phyloP scores from a whole-genome alignment of 2,888 invertebrate genomes.

The Chymomyza amoena region DNA sequence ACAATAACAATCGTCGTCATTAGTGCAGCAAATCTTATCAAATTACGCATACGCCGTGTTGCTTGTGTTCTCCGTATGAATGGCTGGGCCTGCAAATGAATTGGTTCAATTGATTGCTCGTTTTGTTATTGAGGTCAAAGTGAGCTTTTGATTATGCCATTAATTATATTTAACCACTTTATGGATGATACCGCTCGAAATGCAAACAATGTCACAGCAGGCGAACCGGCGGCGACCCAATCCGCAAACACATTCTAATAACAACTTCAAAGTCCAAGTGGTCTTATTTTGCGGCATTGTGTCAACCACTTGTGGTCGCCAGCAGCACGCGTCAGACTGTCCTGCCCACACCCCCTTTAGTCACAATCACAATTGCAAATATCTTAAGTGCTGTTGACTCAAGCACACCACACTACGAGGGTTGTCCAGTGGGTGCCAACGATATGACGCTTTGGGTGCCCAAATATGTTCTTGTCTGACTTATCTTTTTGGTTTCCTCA shows the following conservation, averaged over 20 bases:
- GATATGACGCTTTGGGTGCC: no score
- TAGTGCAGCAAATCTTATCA: constrained; percentile 58
- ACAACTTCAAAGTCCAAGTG: background rate
- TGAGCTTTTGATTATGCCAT: constrained; percentile 40
- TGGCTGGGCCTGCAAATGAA: constrained; percentile 29
- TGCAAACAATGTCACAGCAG: constrained; percentile 24
- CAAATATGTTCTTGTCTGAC: no score
- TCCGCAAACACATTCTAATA: background rate
- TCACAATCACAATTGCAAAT: background rate
- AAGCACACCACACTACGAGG: constrained; percentile 19
- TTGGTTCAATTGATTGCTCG: constrained; percentile 3
- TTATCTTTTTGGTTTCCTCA: background rate
- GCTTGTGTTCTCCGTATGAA: background rate
- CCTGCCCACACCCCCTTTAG: background rate
- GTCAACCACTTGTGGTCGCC: constrained; percentile 47
- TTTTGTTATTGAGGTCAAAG: constrained; percentile 51
- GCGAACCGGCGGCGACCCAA: background rate
- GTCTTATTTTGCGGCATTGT: constrained; percentile 5
- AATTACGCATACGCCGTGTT: constrained; percentile 67
- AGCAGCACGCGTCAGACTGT: constrained; percentile 2
- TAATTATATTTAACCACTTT: constrained; percentile 54
- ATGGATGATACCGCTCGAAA: constrained; percentile 25
- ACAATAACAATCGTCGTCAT: constrained; percentile 48
- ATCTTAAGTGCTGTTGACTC: background rate
- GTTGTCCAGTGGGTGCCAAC: no score